Base-by-base conservation (phyloP, 1,140 invertebrate species). In the Anagrus nilaparvatae region DNA sequence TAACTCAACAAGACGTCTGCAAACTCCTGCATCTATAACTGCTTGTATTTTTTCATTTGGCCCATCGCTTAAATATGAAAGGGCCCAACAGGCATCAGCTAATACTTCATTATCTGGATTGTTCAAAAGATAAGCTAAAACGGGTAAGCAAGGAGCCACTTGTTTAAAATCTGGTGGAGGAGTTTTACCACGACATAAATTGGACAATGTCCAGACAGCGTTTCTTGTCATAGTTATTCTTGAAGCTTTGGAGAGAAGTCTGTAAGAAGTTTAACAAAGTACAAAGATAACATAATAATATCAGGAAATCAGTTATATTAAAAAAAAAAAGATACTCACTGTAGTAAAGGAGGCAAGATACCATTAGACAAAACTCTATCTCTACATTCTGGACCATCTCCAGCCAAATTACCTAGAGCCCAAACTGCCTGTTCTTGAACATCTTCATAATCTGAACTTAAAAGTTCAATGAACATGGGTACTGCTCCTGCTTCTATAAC, bases 31-130 rank as follows among this genome's bases (percentile, higher is more conserved):
- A 70, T 97, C 90, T 47, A 98, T 95, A 25, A 97, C 94, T 40
- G 90, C 86, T 70, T 97, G 93, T 53, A 98, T 97, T 71, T 97
- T 96, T 50, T 97, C 92, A 69, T 98, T 97, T 21, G 94, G 90
- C 31, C 94, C 94, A 69, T 98, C 94, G 8, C 87, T 92, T 21
- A 98, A 65, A 61, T 97, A 97, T 25, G 90, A 83, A n/a, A 69
- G 46, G 28, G 65, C 62, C 65, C 94, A 98, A 65, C 93, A 97
- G 5, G 93, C 79, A 71, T 98, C 95, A 38, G 89, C 83, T 19
- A 97, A 65, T 10, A 97, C 89, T 62, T 97, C 94, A 4, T 79
- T 68, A 70, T 98, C 95, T 14, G 74, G 75, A 60, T 96, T 86
- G 63, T 90, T 92, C 16, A 97, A 68, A 13, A 98, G 70, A 12